Conservation (phyloP, 2,113 vertebrate species). For the Nycticebus coucang region DNA sequence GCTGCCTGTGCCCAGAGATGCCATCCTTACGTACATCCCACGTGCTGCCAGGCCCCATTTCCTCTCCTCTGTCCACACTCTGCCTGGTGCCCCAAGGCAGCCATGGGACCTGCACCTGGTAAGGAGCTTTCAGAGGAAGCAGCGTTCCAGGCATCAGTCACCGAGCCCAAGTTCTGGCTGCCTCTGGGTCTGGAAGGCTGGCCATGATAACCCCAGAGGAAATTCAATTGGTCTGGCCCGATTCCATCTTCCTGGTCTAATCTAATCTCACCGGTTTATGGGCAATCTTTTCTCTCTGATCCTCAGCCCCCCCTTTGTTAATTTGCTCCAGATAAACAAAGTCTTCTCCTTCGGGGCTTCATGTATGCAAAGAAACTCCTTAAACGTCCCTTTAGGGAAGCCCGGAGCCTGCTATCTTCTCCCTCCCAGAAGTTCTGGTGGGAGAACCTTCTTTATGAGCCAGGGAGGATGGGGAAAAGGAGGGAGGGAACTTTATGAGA, state of each 20-base stretch:
- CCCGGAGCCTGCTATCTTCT: neutral
- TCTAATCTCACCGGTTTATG: constrained; percentile 38
- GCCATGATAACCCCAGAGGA: constrained; percentile 44
- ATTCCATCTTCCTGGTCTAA: constrained; percentile 45
- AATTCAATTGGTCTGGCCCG: constrained; percentile 63
- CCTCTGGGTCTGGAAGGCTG: neutral
- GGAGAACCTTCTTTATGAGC: neutral
- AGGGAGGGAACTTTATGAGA: neutral
- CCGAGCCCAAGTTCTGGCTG: neutral
- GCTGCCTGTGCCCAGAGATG: neutral
- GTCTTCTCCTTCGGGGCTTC: neutral
- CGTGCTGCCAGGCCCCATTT: accelerated
- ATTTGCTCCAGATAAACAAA: neutral
- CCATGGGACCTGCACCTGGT: neutral
- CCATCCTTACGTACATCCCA: accelerated
- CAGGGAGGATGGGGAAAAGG: neutral
- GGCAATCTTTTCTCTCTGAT: constrained; percentile 44
- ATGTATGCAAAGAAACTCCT: neutral
- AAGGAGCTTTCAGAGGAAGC: neutral
- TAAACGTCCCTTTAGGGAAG: neutral
- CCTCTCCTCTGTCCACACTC: neutral
- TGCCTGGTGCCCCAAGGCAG: neutral
- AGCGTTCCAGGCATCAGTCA: accelerated
- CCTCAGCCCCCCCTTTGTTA: neutral
- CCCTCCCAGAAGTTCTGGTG: neutral